These are phyloP conservation scores for Cartodere bifasciata DNA, from an alignment of 2,888 invertebrate species.

Conservation along the genomic window DNA sequence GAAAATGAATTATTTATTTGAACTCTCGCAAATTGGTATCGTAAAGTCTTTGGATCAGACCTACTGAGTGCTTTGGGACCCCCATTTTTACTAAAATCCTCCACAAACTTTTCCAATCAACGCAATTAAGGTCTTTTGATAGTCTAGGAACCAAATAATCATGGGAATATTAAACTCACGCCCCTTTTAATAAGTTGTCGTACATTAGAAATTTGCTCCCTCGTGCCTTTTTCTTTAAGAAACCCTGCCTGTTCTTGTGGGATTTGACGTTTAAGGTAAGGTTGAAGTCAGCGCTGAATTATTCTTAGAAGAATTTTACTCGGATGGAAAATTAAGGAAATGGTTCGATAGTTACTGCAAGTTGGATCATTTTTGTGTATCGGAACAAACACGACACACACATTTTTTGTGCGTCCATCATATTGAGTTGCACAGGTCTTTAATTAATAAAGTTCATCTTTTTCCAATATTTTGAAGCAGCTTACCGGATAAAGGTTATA, in stretches of 20 bases:
- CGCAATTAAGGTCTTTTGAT: constrained; percentile 4
- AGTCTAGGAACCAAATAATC: constrained; percentile 4
- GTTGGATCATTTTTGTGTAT: too few species aligned
- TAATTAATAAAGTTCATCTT: too few species aligned
- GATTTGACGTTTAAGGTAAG: constrained; percentile 5
- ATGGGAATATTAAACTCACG: constrained; percentile 6
- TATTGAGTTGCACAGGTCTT: too few species aligned
- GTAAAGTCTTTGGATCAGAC: constrained; percentile 3
- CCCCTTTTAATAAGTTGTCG: constrained; percentile 5
- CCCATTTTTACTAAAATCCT: constrained; percentile 3
- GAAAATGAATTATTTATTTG: too few species aligned
- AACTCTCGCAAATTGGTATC: too few species aligned
- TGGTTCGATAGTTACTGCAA: too few species aligned
- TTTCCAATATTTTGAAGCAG: too few species aligned
- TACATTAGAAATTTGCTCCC: constrained; percentile 7
- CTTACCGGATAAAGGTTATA: too few species aligned
- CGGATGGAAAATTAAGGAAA: too few species aligned
- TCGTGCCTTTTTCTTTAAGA: constrained; percentile 3
- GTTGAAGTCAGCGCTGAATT: constrained; percentile 4
- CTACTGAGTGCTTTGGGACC: constrained; percentile 5
- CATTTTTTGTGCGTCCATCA: too few species aligned
- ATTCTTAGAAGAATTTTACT: constrained; percentile 7
- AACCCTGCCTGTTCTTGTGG: constrained; percentile 5
- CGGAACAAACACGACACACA: too few species aligned
- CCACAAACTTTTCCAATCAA: constrained; percentile 4